These are phyloP conservation scores for Ariolimax columbianus DNA, from an alignment of 2,888 invertebrate species.

Conservation along the genomic window DNA sequence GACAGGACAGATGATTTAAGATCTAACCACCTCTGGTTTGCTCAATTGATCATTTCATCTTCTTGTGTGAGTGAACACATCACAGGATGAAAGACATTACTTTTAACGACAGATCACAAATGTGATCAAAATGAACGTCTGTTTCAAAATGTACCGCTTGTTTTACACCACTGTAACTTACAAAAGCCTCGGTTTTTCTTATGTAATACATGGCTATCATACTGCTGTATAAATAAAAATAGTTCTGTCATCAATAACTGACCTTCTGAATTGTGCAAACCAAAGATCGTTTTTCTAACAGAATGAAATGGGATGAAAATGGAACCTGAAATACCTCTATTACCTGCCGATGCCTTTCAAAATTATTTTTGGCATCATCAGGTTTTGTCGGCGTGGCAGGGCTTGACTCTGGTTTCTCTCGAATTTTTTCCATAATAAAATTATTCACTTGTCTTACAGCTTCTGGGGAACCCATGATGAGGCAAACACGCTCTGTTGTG, in stretches of 20 bases:
- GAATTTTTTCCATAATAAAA: slow-evolving; percentile 78
- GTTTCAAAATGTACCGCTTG: no score
- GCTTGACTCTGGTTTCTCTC: slow-evolving; percentile 78
- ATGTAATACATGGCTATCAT: not conserved
- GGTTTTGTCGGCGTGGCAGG: slow-evolving; percentile 69
- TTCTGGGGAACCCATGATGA: slow-evolving; percentile 77
- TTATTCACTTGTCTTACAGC: slow-evolving; percentile 76
- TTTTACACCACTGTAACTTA: not conserved
- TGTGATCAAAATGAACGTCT: not conserved
- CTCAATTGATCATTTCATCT: not conserved
- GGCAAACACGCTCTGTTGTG: slow-evolving; percentile 78
- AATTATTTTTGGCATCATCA: slow-evolving; percentile 76
- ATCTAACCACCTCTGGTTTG: slow-evolving; percentile 38
- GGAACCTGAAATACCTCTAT: slow-evolving; percentile 58
- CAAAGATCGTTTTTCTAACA: slow-evolving; percentile 33
- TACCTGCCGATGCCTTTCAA: slow-evolving; percentile 79
- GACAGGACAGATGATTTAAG: slow-evolving; percentile 50
- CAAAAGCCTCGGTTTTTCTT: not conserved
- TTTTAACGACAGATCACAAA: no score
- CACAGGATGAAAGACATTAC: not conserved
- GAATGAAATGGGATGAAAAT: slow-evolving; percentile 52
- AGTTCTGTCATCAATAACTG: not conserved
- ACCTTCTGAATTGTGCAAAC: not conserved
- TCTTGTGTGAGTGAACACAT: not conserved
- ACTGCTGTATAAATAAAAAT: not conserved